Conservation (phyloP, 2,113 vertebrate genomes). For the Bubo bubo region DNA sequence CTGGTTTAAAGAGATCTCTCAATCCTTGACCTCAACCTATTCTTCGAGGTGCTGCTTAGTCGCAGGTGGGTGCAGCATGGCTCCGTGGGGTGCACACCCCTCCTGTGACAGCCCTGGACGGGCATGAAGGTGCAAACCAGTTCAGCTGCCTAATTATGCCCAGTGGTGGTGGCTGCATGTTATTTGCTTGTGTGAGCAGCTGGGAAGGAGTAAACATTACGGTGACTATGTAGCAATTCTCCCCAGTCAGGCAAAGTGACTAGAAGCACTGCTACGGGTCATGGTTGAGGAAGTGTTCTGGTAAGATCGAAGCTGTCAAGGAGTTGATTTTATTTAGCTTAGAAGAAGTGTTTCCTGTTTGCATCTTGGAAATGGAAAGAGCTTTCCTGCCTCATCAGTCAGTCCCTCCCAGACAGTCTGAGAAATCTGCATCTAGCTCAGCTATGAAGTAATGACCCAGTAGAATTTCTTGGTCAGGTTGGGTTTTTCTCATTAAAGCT, state of each 20-base stretch:
- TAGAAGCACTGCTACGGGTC: fast-evolving
- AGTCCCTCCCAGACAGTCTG: background rate
- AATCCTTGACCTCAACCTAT: background rate
- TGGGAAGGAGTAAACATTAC: background rate
- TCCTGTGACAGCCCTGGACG: background rate
- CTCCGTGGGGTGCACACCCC: no score
- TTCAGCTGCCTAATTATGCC: background rate
- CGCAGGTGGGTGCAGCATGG: background rate
- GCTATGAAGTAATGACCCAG: background rate
- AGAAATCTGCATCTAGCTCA: background rate
- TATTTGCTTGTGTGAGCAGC: background rate
- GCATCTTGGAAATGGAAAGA: background rate
- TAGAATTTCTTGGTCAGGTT: background rate
- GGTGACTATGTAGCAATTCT: fast-evolving
- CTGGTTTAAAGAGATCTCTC: background rate
- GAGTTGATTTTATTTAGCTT: background rate
- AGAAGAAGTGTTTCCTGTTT: background rate
- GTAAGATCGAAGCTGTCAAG: background rate
- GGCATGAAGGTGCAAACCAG: background rate
- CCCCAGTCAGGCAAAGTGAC: background rate
- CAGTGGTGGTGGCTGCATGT: background rate
- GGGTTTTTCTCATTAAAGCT: background rate
- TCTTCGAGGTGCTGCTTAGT: background rate
- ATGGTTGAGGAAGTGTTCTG: background rate
- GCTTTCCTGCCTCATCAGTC: background rate